These are phyloP conservation scores for Monochamus alternatus DNA, from an alignment of 2,888 invertebrate species.

Conservation along the genomic window DNA sequence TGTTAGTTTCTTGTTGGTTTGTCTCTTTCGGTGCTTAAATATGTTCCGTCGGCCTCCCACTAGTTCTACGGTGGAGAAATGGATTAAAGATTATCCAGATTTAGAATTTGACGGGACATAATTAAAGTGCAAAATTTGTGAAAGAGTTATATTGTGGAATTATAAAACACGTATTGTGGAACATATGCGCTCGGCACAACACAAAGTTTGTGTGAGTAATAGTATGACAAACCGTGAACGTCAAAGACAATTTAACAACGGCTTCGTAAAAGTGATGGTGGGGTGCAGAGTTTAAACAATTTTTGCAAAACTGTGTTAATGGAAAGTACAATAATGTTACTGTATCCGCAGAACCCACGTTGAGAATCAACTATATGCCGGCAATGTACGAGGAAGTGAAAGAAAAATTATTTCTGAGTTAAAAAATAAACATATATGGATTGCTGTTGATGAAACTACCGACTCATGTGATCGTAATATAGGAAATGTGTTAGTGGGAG, in stretches of 20 bases:
- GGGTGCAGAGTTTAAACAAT: neutral
- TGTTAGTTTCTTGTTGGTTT: too few species aligned
- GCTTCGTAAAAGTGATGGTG: neutral
- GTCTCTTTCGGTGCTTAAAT: too few species aligned
- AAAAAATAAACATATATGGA: neutral
- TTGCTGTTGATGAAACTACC: conserved; percentile 11
- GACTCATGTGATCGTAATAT: neutral
- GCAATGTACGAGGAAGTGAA: neutral
- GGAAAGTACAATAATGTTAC: conserved; percentile 2
- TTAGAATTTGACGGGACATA: too few species aligned
- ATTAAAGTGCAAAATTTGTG: too few species aligned
- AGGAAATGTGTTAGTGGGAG: neutral
- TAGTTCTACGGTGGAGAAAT: too few species aligned
- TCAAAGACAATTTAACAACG: neutral
- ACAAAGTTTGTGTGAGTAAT: too few species aligned
- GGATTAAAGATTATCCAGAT: too few species aligned
- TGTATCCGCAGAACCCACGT: conserved; percentile 1
- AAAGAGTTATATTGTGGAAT: too few species aligned
- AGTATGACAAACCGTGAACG: too few species aligned
- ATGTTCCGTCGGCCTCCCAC: too few species aligned
- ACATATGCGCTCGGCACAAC: too few species aligned
- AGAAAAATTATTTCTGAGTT: conserved; percentile 5
- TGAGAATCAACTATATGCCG: neutral
- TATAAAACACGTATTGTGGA: too few species aligned
- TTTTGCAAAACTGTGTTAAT: neutral